Evolutionary conservation across 2,797 vertebrate genomes (phyloP).

Genomic region (Bufotes viridis): DNA sequence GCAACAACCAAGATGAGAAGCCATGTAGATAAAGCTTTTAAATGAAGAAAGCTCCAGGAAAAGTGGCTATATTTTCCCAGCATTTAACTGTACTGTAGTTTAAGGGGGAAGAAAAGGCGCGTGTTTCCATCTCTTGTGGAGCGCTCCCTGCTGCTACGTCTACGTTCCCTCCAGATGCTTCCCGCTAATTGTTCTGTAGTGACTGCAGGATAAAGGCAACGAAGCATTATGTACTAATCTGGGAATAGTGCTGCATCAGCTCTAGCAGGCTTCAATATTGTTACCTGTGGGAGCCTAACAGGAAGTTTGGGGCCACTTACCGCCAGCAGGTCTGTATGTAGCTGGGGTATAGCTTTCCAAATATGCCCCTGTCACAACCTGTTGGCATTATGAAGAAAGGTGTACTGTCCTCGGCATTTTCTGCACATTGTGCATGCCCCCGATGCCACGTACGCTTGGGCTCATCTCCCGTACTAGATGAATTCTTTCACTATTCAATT

Average conservation of each 20-base stretch:
- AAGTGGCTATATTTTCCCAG: neutral
- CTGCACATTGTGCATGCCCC: too few relatives aligned
- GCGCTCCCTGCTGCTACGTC: neutral
- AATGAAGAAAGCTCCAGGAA: slow-evolving; percentile 2
- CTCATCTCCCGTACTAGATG: too few relatives aligned
- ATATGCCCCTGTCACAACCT: too few relatives aligned
- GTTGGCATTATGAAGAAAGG: too few relatives aligned
- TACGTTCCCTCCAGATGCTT: neutral
- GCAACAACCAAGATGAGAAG: neutral
- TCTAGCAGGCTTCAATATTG: neutral
- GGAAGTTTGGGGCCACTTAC: too few relatives aligned
- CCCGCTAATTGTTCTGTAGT: neutral
- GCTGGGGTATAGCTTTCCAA: too few relatives aligned
- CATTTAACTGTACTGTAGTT: neutral
- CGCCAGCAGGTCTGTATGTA: too few relatives aligned
- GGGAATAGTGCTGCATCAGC: neutral
- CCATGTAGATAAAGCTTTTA: neutral
- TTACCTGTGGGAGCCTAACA: neutral
- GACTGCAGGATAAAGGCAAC: neutral
- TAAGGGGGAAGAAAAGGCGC: neutral
- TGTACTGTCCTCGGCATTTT: too few relatives aligned
- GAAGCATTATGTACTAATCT: neutral
- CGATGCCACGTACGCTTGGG: too few relatives aligned
- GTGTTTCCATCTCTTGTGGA: neutral
- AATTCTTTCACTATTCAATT: too few relatives aligned